Base-by-base conservation (phyloP, 1,140 invertebrate species). In the Wasmannia auropunctata region DNA sequence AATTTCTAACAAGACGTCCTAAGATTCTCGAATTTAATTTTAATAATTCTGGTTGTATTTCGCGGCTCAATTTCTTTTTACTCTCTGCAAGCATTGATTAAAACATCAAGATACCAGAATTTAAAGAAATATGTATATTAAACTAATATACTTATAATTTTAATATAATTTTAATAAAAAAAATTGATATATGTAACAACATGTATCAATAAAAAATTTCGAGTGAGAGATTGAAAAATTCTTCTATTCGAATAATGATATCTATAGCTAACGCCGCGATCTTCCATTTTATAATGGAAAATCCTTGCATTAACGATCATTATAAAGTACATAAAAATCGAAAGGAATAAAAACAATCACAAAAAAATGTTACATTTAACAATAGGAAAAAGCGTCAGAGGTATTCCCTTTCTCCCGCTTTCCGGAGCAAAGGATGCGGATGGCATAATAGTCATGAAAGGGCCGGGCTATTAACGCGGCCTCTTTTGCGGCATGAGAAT, bases 401-500 rank as follows among this genome's bases (percentile, higher is more conserved):
- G 19, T 8, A 8, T 37, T 22, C 14, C 19, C 28, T 34, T 34
- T 63, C 40, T 46, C 19, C 16, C 54, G 51, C 16, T 43, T 51
- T 51, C 37, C 43, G 31, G n/a, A 28, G 16, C 22, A 67, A 34
- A 79, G 31, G 46, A 10, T 70, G 43, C 43, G 62, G 16, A 28
- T 86, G 37, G 67, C 86, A 81, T 72, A 77, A 85, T 65, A 76
- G 70, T 28, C 49, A 46, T 28, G 22, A 34, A 67, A 51, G 69
- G 51, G 37, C 84, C 43, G 84, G n/a, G n/a, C 75, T 87, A 74
- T 86, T 89, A 89, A 88, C 76, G 34, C 22, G 43, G 7, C 3
- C n/a, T 67, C 63, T 62, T 89, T 89, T 85, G 88, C 81, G 77
- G 76, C 77, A 56, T 49, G 87, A 83, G 77, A 86, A 76, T 89